A percentile compares a stretch with the other conserved stretches of the same genome.
Conservation (phyloP, 1,140 invertebrate genomes). For the Meteorus sp. region DNA sequence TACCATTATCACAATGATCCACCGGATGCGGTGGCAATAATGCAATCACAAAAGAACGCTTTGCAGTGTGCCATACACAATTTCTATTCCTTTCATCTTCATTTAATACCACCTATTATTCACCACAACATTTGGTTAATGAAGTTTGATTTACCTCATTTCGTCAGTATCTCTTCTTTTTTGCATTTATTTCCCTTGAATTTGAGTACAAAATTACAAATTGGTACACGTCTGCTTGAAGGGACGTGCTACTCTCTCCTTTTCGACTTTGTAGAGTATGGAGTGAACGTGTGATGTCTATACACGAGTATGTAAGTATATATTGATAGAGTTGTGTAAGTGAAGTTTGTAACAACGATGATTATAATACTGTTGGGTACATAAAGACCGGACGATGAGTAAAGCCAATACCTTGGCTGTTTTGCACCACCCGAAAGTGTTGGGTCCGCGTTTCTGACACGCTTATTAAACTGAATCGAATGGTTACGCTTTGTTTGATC, state of each 20-base stretch:
- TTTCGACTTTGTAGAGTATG: conserved; percentile 30
- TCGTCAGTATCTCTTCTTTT: too few relatives aligned
- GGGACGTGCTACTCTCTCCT: conserved; percentile 7
- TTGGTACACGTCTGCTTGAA: conserved; percentile 16
- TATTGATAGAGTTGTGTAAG: too few relatives aligned
- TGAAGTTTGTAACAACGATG: conserved; percentile 28
- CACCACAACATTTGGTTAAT: too few relatives aligned
- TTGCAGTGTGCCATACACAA: too few relatives aligned
- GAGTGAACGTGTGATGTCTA: conserved; percentile 16
- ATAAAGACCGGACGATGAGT: conserved; percentile 36
- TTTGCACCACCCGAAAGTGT: conserved; percentile 32
- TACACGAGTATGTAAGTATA: too few relatives aligned
- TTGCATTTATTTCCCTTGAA: too few relatives aligned
- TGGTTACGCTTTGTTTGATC: conserved; percentile 53
- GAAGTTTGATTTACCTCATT: too few relatives aligned
- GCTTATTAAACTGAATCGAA: conserved; percentile 44
- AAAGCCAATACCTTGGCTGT: conserved; percentile 14
- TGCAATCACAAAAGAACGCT: too few relatives aligned
- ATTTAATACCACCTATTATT: too few relatives aligned
- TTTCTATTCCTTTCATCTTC: too few relatives aligned
- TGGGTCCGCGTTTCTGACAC: conserved; percentile 26
- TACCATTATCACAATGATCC: too few relatives aligned
- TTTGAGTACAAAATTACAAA: conserved; percentile 17
- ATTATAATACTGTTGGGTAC: conserved; percentile 36
- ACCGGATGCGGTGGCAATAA: too few relatives aligned